These are phyloP conservation scores for Cosmorhoe ocellata DNA, from an alignment of 2,888 invertebrate genomes.

Conservation along the genomic window DNA sequence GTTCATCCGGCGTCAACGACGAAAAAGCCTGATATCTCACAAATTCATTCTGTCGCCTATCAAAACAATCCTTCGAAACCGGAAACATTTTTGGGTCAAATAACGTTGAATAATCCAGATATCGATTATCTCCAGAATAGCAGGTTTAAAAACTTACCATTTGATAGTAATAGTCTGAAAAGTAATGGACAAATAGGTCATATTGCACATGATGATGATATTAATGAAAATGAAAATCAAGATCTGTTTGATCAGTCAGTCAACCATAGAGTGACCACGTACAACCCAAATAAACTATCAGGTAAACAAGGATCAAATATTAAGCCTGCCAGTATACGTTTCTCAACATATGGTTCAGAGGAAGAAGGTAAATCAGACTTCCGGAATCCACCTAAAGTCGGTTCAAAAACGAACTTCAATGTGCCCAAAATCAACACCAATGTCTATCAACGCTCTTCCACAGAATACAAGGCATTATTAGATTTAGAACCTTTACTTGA, in stretches of 20 bases:
- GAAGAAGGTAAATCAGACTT: conserved; percentile 47
- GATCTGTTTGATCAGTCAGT: conserved; percentile 62
- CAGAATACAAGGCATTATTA: conserved; percentile 75
- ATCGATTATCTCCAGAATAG: conserved; percentile 73
- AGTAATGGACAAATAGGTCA: conserved; percentile 71
- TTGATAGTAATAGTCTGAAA: conserved; percentile 75
- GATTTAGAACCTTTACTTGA: conserved; percentile 83
- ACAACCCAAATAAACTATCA: conserved; percentile 69
- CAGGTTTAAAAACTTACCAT: conserved; percentile 73
- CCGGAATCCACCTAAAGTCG: conserved; percentile 44
- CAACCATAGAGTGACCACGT: conserved; percentile 70
- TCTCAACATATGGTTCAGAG: conserved; percentile 52
- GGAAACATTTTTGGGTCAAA: conserved; percentile 84
- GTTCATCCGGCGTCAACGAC: conserved; percentile 77
- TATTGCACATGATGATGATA: conserved; percentile 66
- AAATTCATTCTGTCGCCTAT: conserved; percentile 81
- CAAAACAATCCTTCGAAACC: conserved; percentile 83
- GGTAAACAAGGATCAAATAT: conserved; percentile 66
- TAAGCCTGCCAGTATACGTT: conserved; percentile 57
- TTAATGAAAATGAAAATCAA: conserved; percentile 68
- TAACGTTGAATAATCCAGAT: conserved; percentile 84
- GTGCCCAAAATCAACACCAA: conserved; percentile 46
- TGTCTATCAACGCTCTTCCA: conserved; percentile 58
- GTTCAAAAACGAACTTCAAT: conserved; percentile 46
- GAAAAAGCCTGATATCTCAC: conserved; percentile 80